These are phyloP conservation scores for Seriola quinqueradiata DNA, from an alignment of 2,113 vertebrate genomes.

Conservation along the genomic window DNA sequence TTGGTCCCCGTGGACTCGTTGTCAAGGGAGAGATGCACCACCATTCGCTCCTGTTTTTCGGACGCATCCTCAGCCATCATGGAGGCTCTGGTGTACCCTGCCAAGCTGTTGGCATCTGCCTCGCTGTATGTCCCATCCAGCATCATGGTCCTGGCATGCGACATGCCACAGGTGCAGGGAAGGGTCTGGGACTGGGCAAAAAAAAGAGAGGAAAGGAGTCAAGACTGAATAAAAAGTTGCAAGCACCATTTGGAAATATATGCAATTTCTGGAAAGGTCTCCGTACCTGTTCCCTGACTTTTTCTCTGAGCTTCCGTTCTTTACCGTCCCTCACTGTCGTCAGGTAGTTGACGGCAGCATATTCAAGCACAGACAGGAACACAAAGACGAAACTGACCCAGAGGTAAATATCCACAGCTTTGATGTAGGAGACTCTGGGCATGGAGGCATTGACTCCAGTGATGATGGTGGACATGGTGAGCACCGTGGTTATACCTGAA, in stretches of 20 bases:
- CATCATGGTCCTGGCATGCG: conserved; percentile 90
- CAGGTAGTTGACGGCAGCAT: conserved; percentile 93
- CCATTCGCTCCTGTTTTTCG: conserved; percentile 90
- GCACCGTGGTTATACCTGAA: conserved; percentile 93
- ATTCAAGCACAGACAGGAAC: conserved; percentile 86
- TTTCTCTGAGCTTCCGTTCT: conserved; percentile 89
- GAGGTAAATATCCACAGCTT: conserved; percentile 87
- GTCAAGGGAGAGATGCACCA: conserved; percentile 90
- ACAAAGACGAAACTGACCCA: conserved; percentile 88
- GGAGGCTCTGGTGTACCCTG: conserved; percentile 88
- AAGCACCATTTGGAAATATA: not conserved
- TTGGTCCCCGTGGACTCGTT: conserved; percentile 85
- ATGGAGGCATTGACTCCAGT: conserved; percentile 88
- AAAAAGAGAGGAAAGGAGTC: not conserved
- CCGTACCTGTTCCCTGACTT: conserved; percentile 82
- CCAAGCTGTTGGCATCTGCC: conserved; percentile 91
- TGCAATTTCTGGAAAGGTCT: not conserved
- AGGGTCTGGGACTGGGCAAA: conserved; percentile 81
- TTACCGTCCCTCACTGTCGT: conserved; percentile 92
- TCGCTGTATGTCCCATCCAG: conserved; percentile 91
- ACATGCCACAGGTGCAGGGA: conserved; percentile 89
- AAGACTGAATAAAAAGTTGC: not conserved
- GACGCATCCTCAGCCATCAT: conserved; percentile 85
- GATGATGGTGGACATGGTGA: conserved; percentile 95
- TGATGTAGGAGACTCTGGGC: conserved; percentile 87